Conservation (phyloP, 2,797 vertebrate species). For the Schizopygopsis pylzovi region DNA sequence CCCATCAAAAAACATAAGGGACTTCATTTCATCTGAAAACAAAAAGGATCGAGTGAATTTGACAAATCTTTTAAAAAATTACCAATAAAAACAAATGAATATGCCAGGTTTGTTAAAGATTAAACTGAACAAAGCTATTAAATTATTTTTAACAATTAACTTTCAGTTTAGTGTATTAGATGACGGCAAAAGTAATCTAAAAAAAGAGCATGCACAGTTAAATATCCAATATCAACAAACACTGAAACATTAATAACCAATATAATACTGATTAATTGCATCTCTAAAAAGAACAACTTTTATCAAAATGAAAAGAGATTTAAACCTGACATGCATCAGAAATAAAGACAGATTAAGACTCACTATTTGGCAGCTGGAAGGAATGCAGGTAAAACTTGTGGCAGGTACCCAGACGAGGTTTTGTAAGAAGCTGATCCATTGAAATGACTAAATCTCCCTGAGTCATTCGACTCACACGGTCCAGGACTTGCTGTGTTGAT, state of each 20-base stretch:
- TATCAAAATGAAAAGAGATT: not conserved
- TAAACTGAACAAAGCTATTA: not conserved
- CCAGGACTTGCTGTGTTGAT: constrained; percentile 90
- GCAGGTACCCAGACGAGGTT: constrained; percentile 95
- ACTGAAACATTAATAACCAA: not conserved
- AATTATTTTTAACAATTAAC: not conserved
- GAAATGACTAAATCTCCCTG: constrained; percentile 99
- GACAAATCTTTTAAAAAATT: not conserved
- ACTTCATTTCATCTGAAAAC: constrained; percentile 87
- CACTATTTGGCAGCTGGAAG: constrained; percentile 90
- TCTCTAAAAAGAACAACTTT: not conserved
- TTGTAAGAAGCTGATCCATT: constrained; percentile 98
- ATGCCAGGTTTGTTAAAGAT: not conserved
- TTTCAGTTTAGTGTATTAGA: not conserved
- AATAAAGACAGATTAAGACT: constrained; percentile 61
- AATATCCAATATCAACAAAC: not conserved
- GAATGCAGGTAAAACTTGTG: constrained; percentile 97
- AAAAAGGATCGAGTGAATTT: not conserved
- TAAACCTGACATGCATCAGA: not conserved
- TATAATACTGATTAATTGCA: not conserved
- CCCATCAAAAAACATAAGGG: constrained; percentile 98
- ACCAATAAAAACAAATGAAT: not conserved
- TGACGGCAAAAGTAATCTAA: not conserved
- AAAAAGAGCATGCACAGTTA: no score
- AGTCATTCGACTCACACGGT: constrained; percentile 94